Percentiles rank a stretch among this genome's conserved stretches.
Evolutionary conservation across 2,113 vertebrate genomes (phyloP).

Genomic region (Cichladusa arquata): DNA sequence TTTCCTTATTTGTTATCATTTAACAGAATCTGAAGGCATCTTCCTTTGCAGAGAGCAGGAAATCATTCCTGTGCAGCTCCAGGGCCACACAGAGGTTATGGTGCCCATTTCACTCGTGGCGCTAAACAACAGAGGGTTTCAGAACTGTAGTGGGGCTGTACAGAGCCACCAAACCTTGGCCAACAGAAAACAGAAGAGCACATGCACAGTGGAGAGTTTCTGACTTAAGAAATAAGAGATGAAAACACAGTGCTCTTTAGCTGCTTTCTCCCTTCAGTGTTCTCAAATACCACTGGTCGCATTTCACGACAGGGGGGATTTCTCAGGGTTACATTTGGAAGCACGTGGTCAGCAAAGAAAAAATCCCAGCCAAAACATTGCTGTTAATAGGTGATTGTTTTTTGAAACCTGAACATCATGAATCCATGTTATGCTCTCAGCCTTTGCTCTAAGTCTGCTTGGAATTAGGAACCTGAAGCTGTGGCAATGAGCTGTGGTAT

Average conservation of each 20-base stretch:
- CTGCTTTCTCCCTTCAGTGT: not conserved
- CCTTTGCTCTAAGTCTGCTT: not conserved
- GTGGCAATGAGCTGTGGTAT: not conserved
- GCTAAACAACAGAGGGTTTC: not conserved
- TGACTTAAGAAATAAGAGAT: not conserved
- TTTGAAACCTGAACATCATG: not conserved
- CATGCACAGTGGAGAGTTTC: not conserved
- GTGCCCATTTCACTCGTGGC: slow-evolving; percentile 12
- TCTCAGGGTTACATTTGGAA: not conserved
- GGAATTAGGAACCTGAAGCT: not conserved
- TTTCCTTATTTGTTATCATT: slow-evolving; percentile 51
- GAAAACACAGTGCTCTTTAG: not conserved
- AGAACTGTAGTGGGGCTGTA: not conserved
- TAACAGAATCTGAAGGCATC: slow-evolving; percentile 50
- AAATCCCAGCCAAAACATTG: not conserved
- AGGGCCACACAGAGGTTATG: not conserved
- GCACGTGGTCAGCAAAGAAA: not conserved
- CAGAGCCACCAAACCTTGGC: not conserved
- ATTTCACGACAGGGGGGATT: not conserved
- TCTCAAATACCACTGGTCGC: not conserved
- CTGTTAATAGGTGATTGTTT: not conserved
- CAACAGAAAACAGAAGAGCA: not conserved
- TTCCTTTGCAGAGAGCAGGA: slow-evolving; percentile 39
- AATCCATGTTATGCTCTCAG: not conserved
- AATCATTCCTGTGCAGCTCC: slow-evolving; percentile 5